phyloP scores from a whole-genome alignment of 2,888 invertebrate species.

The Diaprepes abbreviatus region DNA sequence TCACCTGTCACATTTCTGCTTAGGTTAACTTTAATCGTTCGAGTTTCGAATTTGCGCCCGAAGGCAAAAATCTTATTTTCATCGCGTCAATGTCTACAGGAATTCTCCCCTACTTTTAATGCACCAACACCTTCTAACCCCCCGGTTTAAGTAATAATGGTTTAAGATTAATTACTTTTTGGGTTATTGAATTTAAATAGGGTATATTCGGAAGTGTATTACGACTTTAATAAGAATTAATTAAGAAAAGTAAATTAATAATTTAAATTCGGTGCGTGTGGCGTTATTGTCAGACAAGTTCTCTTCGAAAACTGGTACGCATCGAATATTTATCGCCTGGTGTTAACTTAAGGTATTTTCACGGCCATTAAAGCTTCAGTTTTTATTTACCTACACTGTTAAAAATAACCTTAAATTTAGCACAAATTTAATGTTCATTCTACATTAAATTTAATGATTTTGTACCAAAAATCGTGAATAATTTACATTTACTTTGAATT shows the following conservation, averaged over 20 bases:
- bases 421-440: no score
- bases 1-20: constrained; percentile 46
- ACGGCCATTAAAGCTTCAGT: no score
- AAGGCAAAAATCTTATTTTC: constrained; percentile 45
- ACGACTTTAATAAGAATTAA: neutral
- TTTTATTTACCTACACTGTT: no score
- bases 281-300: no score
- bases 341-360: no score
- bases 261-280: no score
- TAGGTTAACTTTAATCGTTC: constrained; percentile 45
- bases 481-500: no score
- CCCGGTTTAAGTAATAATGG: constrained; percentile 14
- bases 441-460: no score
- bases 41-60: constrained; percentile 29
- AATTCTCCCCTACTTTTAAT: constrained; percentile 15
- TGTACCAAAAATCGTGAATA: no score
- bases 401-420: no score
- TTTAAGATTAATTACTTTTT: constrained; percentile 16
- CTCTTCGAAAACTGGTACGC: no score
- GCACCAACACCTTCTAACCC: constrained; percentile 2
- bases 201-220: constrained; percentile 6
- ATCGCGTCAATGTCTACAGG: constrained; percentile 41
- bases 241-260: neutral
- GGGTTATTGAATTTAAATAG: constrained; percentile 20
- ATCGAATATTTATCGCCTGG: no score